phyloP scores from a whole-genome alignment of 1,140 invertebrate species.

The Drosophila santomea region DNA sequence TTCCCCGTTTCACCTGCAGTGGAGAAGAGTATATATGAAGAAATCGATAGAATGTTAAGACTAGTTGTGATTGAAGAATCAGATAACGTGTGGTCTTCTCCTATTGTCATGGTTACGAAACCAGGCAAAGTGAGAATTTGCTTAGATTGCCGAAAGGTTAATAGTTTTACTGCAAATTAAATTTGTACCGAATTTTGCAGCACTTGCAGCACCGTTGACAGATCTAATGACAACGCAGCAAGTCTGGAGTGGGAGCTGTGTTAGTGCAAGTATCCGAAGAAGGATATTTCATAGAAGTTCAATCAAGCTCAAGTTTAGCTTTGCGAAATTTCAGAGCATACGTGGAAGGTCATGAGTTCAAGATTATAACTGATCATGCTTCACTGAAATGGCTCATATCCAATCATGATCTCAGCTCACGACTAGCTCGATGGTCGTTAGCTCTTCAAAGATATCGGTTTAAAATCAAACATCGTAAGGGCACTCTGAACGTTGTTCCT shows the following conservation, averaged over 20 bases:
- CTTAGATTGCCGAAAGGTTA: neutral
- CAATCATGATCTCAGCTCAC: too few species aligned
- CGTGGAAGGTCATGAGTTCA: too few species aligned
- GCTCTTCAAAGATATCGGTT: too few species aligned
- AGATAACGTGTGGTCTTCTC: neutral
- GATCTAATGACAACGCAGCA: neutral
- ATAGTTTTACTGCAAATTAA: neutral
- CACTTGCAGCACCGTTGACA: neutral
- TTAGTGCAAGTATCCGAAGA: neutral
- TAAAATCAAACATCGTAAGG: too few species aligned
- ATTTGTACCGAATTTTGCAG: neutral
- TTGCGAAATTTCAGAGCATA: too few species aligned
- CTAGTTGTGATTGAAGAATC: neutral
- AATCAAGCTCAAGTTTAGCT: neutral
- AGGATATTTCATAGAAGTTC: neutral
- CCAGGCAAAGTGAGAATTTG: neutral
- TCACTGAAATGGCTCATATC: too few species aligned
- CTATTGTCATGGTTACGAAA: neutral
- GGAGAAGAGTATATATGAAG: neutral
- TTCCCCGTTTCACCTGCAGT: neutral
- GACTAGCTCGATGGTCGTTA: too few species aligned
- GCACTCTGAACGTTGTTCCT: too few species aligned
- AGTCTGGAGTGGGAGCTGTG: neutral
- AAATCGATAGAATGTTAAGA: neutral
- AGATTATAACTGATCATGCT: too few species aligned